Base-by-base conservation (phyloP, 2,888 invertebrate species). In the Chromoteleia sp. region DNA sequence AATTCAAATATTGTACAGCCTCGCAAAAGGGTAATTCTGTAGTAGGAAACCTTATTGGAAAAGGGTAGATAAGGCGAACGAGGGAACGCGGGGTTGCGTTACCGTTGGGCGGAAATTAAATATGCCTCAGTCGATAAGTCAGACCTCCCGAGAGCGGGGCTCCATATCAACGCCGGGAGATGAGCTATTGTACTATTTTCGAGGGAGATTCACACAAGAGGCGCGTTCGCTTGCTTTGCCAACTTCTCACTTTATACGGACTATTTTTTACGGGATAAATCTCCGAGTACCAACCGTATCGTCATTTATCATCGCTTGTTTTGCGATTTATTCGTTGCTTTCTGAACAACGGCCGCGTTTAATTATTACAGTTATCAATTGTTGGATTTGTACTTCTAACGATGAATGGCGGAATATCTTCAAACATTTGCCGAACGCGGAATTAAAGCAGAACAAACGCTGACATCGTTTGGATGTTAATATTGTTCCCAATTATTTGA, bases 111-210 rank as follows among this genome's bases (percentile, higher is more conserved):
- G 91, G 91, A 91, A 91, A 91, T 91, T 91, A 91, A 91, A 91
- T 91, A 91, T 91, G 91, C 91, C 90, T 90, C 88, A 89, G 89
- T 90, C 91, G 91, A 91, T 91, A 91, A 91, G 91, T 91, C 89
- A 89, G 89, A 87, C 85, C 86, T 84, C 86, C 75, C 74, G 84
- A 84, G 83, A 85, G 84, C 87, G 85, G 87, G 86, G 87, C 87
- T 85, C 87, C 87, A 86, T 89, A 89, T 90, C 89, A 89, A 89
- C 88, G 85, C 87, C 86, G 88, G 87, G 89, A 88, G 91, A 91
- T 91, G 91, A 91, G 89, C 90, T 91, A 91, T 91, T 91, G 91
- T 91, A 88, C 89, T 89, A 90, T 90, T 91, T 90, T 89, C 88
- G 88, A 89, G 88, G 86, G 89, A 88, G 89, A 89, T 83, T 71